These are phyloP conservation scores for Mellilla xanthometata DNA, from an alignment of 2,888 invertebrate genomes.

Conservation along the genomic window DNA sequence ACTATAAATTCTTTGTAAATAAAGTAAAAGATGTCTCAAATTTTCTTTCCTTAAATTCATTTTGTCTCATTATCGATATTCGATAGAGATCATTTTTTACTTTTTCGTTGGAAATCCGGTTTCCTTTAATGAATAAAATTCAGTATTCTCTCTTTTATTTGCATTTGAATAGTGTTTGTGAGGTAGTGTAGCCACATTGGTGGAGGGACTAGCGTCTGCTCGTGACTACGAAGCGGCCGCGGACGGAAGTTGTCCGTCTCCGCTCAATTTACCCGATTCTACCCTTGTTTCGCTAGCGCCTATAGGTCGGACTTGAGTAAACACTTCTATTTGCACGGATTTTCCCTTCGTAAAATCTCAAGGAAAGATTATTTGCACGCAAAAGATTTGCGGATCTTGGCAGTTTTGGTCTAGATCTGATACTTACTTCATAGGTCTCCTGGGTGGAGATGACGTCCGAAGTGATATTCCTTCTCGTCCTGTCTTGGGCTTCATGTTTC, in stretches of 20 bases:
- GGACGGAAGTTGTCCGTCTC: slow-evolving; percentile 34
- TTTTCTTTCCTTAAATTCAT: no score
- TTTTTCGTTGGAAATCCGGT: slow-evolving; percentile 1
- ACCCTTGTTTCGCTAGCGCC: slow-evolving; percentile 22
- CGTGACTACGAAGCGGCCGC: slow-evolving; percentile 19
- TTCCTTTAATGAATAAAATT: slow-evolving; percentile 1
- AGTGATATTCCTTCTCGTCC: no score
- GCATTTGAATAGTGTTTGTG: slow-evolving; percentile 1
- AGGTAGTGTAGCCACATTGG: slow-evolving; percentile 27
- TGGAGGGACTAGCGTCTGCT: slow-evolving; percentile 27
- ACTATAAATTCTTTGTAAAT: no score
- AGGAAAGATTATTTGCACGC: slow-evolving; percentile 1
- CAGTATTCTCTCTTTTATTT: slow-evolving; percentile 4
- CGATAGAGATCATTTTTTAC: slow-evolving; percentile 1
- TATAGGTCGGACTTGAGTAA: slow-evolving; percentile 31
- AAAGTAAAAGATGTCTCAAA: no score
- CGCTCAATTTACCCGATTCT: slow-evolving; percentile 38
- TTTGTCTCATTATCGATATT: no score
- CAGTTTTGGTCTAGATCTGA: no score
- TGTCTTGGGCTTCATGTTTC: no score
- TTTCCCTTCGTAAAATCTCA: slow-evolving; percentile 15
- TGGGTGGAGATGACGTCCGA: no score
- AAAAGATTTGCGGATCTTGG: not conserved
- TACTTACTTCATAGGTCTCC: no score
- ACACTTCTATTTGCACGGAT: slow-evolving; percentile 30